Evolutionary conservation across 2,797 vertebrate species (phyloP), one percentile per base, ranked within the genome.

Genomic region (Neopelma chrysocephalum): DNA sequence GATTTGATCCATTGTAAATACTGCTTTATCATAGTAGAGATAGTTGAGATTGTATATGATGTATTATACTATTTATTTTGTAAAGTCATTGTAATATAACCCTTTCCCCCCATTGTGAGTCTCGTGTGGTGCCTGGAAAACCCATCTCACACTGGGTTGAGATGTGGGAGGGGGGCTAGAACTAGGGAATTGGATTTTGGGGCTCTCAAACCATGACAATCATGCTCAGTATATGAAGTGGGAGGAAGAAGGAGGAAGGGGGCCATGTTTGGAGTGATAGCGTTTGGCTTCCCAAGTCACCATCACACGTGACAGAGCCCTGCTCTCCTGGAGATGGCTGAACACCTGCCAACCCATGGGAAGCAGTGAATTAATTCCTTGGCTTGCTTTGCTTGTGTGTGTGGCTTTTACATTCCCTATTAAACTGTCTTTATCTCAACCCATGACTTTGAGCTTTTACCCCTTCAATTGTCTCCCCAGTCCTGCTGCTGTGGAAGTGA

Each of bases 301-400:
- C 4, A 3, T 36, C 42, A n/a, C 17, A 12, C 6, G 5, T 40
- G 29, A 34, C 7, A 4, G 14, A n/a, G 20, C 17, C 11, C 23
- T 70, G 23, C 51, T 64, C 23, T 83, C 8, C 43, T 31, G 38
- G 29, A 15, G 38, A 34, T 51, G n/a, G 38, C 45, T 27, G 12
- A 71, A 15, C 29, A 64, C 4, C 14, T 40, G 25, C 29, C n/a
- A 27, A 25, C 15, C 2, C 0, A 34, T 0, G 21, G 10, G 17
- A 83, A 47, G 29, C 38, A 58, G 25, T 4, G 16, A 83, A 57
- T 51, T 31, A 40, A 45, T 47, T 50, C 5, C 48, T 21, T 47
- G 45, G 16, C 22, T 34, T 53, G 31, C 22, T 40, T 65, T 25
- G 43, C 36, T 31, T 45, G n/a, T 58, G 8, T 45, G 8, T 13